Evolutionary conservation across 1,140 invertebrate genomes (phyloP).

Genomic region (Leptinotarsa undecemlineata): DNA sequence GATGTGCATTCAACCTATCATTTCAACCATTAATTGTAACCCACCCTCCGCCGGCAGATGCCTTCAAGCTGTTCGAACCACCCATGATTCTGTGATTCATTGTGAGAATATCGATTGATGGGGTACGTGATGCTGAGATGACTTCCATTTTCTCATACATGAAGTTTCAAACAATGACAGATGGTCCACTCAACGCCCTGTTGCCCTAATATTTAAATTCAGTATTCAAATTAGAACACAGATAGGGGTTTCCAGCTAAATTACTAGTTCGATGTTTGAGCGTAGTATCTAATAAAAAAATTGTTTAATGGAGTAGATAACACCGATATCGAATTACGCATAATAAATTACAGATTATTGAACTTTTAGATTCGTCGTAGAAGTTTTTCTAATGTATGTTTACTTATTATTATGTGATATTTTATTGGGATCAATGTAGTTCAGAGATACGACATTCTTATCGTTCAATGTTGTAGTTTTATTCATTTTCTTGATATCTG

Average conservation of each 20-base stretch:
- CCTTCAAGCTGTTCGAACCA: neutral
- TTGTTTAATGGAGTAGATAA: neutral
- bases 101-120: slow-evolving; percentile 5
- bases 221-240: neutral
- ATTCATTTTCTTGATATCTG: too few species aligned
- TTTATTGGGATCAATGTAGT: neutral
- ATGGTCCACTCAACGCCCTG: slow-evolving; percentile 4
- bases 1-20: neutral
- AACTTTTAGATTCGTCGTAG: neutral
- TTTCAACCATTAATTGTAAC: neutral
- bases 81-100: neutral
- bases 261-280: neutral
- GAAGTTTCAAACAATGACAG: neutral
- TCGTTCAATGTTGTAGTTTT: neutral
- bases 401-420: neutral
- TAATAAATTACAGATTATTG: neutral
- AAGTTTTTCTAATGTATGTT: neutral
- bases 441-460: slow-evolving; percentile 3
- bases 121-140: neutral
- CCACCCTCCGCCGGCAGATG: neutral
- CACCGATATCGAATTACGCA: neutral
- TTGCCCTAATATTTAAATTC: neutral
- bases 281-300: neutral
- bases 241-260: neutral
- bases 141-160: neutral